A percentile compares a stretch with the other conserved stretches of the same genome.
These are phyloP conservation scores for Pelecanus crispus DNA, from an alignment of 2,113 vertebrate genomes.

Conservation along the genomic window DNA sequence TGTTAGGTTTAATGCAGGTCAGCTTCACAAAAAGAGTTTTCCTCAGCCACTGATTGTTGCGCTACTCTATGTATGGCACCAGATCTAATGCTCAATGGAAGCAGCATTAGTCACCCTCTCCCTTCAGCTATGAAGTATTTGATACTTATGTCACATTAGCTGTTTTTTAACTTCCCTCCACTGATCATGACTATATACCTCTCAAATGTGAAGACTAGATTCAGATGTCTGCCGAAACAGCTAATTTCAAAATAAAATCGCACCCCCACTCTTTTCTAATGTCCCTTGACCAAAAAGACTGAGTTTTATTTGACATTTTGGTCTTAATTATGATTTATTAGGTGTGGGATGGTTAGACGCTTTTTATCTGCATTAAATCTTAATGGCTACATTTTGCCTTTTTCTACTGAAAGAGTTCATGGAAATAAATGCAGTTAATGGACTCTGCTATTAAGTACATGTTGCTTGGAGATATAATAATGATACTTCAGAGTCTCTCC, in stretches of 20 bases:
- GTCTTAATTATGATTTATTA: conserved; percentile 38
- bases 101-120: not conserved
- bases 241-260: not conserved
- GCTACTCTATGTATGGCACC: not conserved
- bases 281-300: not conserved
- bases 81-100: not conserved
- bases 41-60: not conserved
- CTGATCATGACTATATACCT: not conserved
- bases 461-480: conserved; percentile 60
- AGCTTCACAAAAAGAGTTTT: not conserved
- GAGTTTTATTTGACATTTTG: conserved; percentile 8
- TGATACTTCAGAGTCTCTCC: conserved; percentile 49
- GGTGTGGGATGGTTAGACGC: not conserved
- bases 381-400: conserved; percentile 48
- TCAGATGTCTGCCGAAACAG: not conserved
- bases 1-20: not conserved
- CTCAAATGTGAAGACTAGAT: not conserved
- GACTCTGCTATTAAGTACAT: conserved; percentile 38
- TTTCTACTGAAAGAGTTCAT: conserved; percentile 28
- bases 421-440: conserved; percentile 31
- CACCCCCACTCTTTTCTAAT: not conserved
- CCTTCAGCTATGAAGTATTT: not conserved
- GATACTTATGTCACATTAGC: not conserved
- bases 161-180: not conserved
- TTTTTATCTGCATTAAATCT: conserved; percentile 33